Percentiles rank a stretch among this genome's conserved stretches.
phyloP scores from a whole-genome alignment of 2,797 vertebrate species.

The Chloroceryle inda region DNA sequence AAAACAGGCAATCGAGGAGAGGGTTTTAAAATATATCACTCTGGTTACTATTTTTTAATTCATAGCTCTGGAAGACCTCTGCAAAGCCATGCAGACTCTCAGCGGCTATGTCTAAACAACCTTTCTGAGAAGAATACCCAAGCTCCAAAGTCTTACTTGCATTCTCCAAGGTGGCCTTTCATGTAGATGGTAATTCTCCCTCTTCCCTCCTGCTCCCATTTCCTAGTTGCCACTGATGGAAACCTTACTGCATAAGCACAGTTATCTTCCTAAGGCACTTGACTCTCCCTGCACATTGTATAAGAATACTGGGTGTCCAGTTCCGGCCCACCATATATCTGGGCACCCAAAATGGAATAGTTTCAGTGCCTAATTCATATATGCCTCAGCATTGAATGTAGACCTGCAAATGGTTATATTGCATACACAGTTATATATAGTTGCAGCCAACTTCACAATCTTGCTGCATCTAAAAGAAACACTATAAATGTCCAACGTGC shows the following conservation, averaged over 20 bases:
- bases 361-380: neutral
- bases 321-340: neutral
- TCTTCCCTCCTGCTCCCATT: neutral
- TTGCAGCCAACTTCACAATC: neutral
- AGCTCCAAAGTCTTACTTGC: neutral
- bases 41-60: neutral
- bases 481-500: neutral
- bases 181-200: fast-evolving
- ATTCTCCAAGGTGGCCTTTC: neutral
- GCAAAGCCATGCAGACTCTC: neutral
- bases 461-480: slow-evolving; percentile 23
- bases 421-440: neutral
- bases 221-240: neutral
- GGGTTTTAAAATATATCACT: neutral
- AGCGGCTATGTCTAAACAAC: neutral
- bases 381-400: neutral
- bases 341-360: neutral
- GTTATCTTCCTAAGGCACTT: neutral
- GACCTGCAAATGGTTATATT: neutral
- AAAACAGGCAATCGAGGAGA: neutral
- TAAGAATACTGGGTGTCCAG: neutral
- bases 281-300: neutral
- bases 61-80: neutral
- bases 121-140: neutral
- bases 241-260: neutral